Conservation (phyloP, 2,797 vertebrate genomes). For the Phylloscopus collybita region DNA sequence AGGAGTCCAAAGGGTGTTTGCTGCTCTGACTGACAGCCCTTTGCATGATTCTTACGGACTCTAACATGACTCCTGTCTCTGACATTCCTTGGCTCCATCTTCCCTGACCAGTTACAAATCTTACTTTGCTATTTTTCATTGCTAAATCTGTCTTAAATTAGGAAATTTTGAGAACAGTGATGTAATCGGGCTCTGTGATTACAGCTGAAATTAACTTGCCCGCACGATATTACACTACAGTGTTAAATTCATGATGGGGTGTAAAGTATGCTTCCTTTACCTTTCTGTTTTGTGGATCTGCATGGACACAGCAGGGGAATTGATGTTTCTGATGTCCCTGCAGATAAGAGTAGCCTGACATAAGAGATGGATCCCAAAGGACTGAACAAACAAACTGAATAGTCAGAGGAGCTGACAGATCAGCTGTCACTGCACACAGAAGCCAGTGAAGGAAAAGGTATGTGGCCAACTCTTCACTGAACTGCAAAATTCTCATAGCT, state of each 20-base stretch:
- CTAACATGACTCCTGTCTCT: neutral
- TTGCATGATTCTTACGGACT: neutral
- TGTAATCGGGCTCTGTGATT: neutral
- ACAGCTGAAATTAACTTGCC: neutral
- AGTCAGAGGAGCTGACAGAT: neutral
- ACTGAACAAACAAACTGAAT: neutral
- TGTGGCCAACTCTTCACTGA: neutral
- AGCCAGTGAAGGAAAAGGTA: neutral
- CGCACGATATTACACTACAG: neutral
- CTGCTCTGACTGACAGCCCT: neutral
- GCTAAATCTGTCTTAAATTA: neutral
- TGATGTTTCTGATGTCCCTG: neutral
- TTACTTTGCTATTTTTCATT: neutral
- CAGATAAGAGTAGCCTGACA: neutral
- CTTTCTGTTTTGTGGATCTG: neutral
- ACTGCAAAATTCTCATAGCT: neutral
- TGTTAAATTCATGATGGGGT: neutral
- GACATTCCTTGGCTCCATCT: neutral
- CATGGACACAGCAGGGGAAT: neutral
- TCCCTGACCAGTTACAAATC: neutral
- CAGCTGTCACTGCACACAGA: neutral
- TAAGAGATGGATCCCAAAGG: neutral
- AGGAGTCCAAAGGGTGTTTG: neutral
- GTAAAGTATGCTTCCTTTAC: neutral
- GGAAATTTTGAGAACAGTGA: neutral